phyloP scores from a whole-genome alignment of 2,113 vertebrate genomes.

The Tauraco erythrolophus region DNA sequence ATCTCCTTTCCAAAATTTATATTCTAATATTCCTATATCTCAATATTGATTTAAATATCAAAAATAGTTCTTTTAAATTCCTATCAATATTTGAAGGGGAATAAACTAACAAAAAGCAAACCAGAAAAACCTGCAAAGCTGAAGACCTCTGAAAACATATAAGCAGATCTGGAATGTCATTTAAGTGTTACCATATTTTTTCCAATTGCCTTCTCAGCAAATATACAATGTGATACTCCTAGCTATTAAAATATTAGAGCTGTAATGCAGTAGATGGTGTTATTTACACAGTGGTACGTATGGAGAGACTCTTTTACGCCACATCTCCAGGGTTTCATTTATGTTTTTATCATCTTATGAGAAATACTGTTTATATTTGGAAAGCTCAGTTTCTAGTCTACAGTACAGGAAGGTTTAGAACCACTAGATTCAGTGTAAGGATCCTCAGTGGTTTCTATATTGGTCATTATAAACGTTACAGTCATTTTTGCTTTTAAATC shows the following conservation, averaged over 20 bases:
- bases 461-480: not conserved
- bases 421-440: not conserved
- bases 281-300: not conserved
- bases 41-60: not conserved
- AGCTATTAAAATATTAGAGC: too few relatives aligned
- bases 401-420: not conserved
- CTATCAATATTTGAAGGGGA: not conserved
- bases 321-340: not conserved
- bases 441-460: not conserved
- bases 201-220: not conserved
- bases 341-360: not conserved
- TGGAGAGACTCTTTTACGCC: not conserved
- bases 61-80: not conserved
- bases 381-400: not conserved
- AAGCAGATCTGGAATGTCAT: not conserved
- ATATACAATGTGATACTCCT: not conserved
- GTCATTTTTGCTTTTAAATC: not conserved
- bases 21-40: not conserved
- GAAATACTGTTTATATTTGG: not conserved
- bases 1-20: not conserved
- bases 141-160: not conserved
- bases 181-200: not conserved
- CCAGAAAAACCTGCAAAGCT: not conserved
- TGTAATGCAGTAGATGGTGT: not conserved
- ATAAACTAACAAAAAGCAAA: not conserved